A percentile compares a stretch with the other conserved stretches of the same genome.
These are phyloP conservation scores for Gasterosteus nipponicus DNA, from an alignment of 2,113 vertebrate genomes.

Conservation along the genomic window DNA sequence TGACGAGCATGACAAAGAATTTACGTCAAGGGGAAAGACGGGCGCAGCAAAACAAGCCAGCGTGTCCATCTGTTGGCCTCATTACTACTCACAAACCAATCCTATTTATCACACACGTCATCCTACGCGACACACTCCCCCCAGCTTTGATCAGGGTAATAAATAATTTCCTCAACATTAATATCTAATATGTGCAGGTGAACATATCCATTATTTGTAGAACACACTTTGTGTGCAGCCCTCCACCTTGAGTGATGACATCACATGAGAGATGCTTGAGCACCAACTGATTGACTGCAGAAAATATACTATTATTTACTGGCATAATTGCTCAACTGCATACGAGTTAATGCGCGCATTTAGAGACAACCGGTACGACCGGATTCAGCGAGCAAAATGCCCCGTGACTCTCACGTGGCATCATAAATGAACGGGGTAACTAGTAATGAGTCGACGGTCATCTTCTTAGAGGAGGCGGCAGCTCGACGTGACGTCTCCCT, in stretches of 20 bases:
- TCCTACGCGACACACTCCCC: slow-evolving; percentile 26
- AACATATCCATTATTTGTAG: background rate
- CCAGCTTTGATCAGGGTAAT: rapidly evolving
- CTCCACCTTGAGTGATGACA: background rate
- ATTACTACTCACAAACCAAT: slow-evolving; percentile 52
- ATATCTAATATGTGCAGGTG: background rate
- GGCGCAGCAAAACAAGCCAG: slow-evolving; percentile 27
- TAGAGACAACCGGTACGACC: background rate
- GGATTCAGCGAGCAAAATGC: background rate
- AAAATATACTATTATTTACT: background rate
- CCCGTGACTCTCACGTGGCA: background rate
- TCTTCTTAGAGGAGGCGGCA: background rate
- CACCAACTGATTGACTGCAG: background rate
- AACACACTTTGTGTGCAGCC: background rate
- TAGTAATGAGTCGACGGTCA: slow-evolving; percentile 5
- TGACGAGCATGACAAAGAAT: background rate
- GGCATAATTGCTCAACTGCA: background rate
- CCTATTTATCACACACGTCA: slow-evolving; percentile 65
- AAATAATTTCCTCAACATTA: background rate
- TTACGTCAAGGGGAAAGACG: background rate
- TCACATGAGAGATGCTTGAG: background rate
- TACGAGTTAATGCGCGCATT: background rate
- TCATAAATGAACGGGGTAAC: background rate
- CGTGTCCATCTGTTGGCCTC: slow-evolving; percentile 49
- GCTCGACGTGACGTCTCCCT: slow-evolving; percentile 40